These are phyloP conservation scores for Pseudorhombus dupliciocellatus DNA, from an alignment of 2,113 vertebrate species.

Conservation along the genomic window DNA sequence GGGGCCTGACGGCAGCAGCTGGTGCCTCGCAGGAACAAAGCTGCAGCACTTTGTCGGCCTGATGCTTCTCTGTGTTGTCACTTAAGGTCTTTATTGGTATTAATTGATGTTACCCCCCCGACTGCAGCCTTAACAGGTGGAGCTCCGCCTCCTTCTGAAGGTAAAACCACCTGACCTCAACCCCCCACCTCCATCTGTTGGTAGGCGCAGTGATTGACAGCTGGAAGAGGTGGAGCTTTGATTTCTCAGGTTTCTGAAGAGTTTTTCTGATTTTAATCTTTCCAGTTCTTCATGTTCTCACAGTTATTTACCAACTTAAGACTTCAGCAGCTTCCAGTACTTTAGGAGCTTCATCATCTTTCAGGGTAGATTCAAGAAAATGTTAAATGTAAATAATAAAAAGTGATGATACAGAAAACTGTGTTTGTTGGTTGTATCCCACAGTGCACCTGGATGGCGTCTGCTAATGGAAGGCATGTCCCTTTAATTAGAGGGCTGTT, in stretches of 20 bases:
- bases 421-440: too few species aligned
- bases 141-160: conserved; percentile 33
- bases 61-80: conserved; percentile 77
- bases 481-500: too few species aligned
- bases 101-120: conserved; percentile 75
- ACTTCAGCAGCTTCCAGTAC: too few species aligned
- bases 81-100: conserved; percentile 82
- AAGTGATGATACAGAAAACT: too few species aligned
- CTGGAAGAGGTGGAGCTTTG: background rate
- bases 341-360: too few species aligned
- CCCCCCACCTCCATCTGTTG: background rate
- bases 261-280: too few species aligned
- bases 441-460: too few species aligned
- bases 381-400: too few species aligned
- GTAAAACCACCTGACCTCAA: conserved; percentile 5
- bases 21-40: conserved; percentile 78
- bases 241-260: background rate
- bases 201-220: conserved; percentile 13
- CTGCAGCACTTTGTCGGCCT: conserved; percentile 73
- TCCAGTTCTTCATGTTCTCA: too few species aligned
- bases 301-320: too few species aligned
- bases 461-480: too few species aligned
- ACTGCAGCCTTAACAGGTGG: conserved; percentile 52
- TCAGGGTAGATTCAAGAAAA: too few species aligned
- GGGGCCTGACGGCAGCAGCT: conserved; percentile 74